Conservation (phyloP, 2,797 vertebrate species). For the Falco columbarius region DNA sequence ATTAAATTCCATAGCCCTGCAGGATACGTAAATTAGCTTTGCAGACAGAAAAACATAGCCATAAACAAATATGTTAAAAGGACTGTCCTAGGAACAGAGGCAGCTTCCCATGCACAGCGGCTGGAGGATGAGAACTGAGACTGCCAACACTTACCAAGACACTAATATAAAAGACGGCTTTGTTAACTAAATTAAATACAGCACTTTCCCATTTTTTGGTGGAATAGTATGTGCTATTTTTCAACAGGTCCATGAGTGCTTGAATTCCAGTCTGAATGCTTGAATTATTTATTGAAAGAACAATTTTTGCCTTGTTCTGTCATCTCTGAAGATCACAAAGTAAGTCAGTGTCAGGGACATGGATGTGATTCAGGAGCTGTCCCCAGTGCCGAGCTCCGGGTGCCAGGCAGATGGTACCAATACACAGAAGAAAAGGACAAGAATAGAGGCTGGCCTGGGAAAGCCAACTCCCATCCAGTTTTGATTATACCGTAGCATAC, state of each 20-base stretch:
- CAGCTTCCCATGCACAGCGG: not conserved
- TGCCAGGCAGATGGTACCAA: not conserved
- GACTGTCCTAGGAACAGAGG: not conserved
- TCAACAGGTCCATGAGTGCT: not conserved
- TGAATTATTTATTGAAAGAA: not conserved
- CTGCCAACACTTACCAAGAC: not conserved
- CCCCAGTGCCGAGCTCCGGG: not conserved
- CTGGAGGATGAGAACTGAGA: not conserved
- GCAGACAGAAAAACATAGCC: not conserved
- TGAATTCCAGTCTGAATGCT: not conserved
- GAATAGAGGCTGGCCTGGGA: not conserved
- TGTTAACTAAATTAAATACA: not conserved
- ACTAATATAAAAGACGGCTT: not conserved
- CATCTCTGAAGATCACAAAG: not conserved
- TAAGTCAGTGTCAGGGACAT: not conserved
- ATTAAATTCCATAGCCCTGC: not conserved
- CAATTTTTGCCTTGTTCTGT: not conserved
- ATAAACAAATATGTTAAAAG: not conserved
- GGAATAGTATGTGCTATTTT: not conserved
- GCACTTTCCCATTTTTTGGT: not conserved
- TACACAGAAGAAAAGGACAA: not conserved
- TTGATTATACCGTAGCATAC: not conserved
- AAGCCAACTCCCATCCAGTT: not conserved
- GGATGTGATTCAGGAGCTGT: not conserved
- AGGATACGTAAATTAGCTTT: not conserved